Evolutionary conservation across 2,797 vertebrate genomes (phyloP).

Genomic region (Acipenser ruthenus): DNA sequence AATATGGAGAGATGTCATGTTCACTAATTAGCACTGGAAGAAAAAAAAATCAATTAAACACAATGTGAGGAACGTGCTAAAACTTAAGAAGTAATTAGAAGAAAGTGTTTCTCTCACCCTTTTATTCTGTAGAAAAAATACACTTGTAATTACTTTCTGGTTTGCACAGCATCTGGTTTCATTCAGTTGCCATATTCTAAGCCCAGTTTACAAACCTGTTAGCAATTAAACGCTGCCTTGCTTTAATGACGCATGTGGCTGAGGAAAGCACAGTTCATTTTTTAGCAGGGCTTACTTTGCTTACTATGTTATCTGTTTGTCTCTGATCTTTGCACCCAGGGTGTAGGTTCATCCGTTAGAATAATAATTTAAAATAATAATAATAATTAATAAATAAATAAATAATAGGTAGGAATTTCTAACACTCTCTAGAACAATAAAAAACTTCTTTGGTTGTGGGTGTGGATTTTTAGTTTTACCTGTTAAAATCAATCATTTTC

Average conservation of each 20-base stretch:
- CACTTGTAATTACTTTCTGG: too few relatives aligned
- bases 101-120: not conserved
- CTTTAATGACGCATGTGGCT: not conserved
- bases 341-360: too few relatives aligned
- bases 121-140: not conserved
- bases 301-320: not conserved
- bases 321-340: not conserved
- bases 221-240: not conserved
- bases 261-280: not conserved
- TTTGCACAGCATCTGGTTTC: not conserved
- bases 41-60: not conserved
- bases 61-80: not conserved
- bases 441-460: too few relatives aligned
- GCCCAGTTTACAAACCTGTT: not conserved
- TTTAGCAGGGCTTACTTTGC: not conserved
- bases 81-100: not conserved
- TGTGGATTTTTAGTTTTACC: too few relatives aligned
- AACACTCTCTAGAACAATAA: too few relatives aligned
- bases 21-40: conserved; percentile 1
- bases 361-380: too few relatives aligned
- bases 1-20: conserved; percentile 17
- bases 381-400: too few relatives aligned
- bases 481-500: too few relatives aligned
- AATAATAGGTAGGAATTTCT: too few relatives aligned
- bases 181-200: not conserved